phyloP scores from a whole-genome alignment of 92 coral and sea anemone species.

The Palythoa grandis region DNA sequence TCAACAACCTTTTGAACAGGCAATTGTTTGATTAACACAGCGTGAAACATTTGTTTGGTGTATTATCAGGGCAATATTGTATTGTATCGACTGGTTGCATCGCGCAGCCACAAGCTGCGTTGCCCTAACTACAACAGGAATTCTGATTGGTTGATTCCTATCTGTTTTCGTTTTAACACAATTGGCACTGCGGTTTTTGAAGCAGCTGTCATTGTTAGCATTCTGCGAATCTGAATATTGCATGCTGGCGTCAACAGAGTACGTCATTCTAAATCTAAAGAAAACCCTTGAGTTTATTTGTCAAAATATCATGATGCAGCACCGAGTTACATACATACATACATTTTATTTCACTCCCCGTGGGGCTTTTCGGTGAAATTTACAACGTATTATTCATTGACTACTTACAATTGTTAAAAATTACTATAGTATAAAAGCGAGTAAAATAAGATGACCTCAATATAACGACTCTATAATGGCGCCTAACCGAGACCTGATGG shows the following conservation, averaged over 20 bases:
- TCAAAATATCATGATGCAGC: background rate
- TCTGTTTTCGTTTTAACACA: background rate
- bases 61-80: conserved; percentile 41
- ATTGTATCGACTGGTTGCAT: conserved; percentile 48
- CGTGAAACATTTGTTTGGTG: conserved; percentile 42
- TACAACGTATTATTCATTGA: no score
- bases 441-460: no score
- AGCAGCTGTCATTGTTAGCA: conserved; percentile 29
- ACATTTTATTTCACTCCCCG: no score
- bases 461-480: no score
- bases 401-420: no score
- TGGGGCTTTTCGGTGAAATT: no score
- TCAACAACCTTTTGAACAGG: conserved; percentile 28
- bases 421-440: no score
- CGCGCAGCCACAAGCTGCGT: conserved; percentile 43
- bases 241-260: background rate
- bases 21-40: conserved; percentile 50
- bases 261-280: background rate
- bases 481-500: no score
- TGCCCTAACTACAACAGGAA: conserved; percentile 23
- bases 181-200: background rate
- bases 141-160: conserved; percentile 24
- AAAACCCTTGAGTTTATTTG: conserved; percentile 5
- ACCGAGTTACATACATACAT: no score
- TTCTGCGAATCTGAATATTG: conserved; percentile 22